Evolutionary conservation across 2,888 invertebrate genomes (phyloP), one percentile per base, ranked within the genome.

Genomic region (Eristalis tenax): DNA sequence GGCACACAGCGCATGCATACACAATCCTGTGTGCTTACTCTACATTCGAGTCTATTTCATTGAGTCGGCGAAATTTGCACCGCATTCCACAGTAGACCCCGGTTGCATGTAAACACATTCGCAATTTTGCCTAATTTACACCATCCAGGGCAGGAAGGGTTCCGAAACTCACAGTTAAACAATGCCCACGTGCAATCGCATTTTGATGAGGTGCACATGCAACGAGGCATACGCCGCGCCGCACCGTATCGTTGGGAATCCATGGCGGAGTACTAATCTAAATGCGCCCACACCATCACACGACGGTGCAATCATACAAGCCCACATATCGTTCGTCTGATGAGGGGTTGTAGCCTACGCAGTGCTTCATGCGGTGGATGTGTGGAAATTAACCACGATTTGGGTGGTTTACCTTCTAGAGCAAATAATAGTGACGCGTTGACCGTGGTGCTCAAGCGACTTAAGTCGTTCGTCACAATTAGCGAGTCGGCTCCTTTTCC

Each of bases 111-210:
- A 66, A 57, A 38, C 57, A 40, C 18, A 40, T 56, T 26, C 56
- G 43, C 50, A 43, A 43, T 26, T 68, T 23, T 68, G n/a, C 22
- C 66, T 28, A 76, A 68, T 68, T 50, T 61, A 76, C 68, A 50
- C 43, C 68, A 23, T 61, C 18, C 50, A 8, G 18, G 50, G 18
- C 6, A 15, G 43, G n/a, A 15, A 4, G 28, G 28, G 43, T 11
- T 43, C 32, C 23, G 61, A 43, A 61, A 61, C 43, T 59, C 61
- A 22, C 57, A 76, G 43, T 35, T 59, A 76, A 76, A 61, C 68
- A 69, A 61, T 61, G 22, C 11, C 76, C 22, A 43, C 68, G 61
- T 43, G 68, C 76, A 68, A 68, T 76, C 68, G 59, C 68, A 68
- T 61, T 76, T 61, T 32, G 50, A 68, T 69, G 76, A 77, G 50